Conservation (phyloP, 2,113 vertebrate genomes). For the Taxidea taxus region DNA sequence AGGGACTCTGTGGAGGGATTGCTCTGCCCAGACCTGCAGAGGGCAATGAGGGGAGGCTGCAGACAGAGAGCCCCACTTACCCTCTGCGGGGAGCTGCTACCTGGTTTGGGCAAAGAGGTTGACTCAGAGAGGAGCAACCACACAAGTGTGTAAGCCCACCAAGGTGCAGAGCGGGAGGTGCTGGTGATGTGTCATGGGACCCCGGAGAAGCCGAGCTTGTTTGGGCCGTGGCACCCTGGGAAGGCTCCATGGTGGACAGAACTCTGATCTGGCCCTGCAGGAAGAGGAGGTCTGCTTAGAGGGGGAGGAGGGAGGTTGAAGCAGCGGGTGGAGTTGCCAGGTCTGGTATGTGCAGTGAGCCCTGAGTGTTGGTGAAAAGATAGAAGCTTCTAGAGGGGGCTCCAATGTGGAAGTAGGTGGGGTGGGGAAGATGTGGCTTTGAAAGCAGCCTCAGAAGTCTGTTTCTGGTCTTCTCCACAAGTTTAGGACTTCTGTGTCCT, state of each 20-base stretch:
- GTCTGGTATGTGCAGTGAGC: not conserved
- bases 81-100: not conserved
- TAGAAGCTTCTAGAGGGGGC: not conserved
- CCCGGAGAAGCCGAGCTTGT: not conserved
- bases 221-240: not conserved
- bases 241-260: not conserved
- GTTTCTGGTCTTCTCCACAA: not conserved
- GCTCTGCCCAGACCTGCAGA: not conserved
- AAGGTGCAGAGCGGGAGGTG: not conserved
- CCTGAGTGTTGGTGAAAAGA: not conserved
- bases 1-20: not conserved
- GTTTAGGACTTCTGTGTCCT: not conserved
- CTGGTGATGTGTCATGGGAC: too few species aligned
- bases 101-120: not conserved
- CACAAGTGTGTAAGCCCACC: rapidly evolving
- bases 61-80: not conserved
- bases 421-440: not conserved
- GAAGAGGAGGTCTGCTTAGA: not conserved
- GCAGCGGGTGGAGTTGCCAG: not conserved
- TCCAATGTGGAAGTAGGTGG: not conserved
- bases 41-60: not conserved
- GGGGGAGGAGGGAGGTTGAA: not conserved
- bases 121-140: not conserved
- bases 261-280: not conserved
- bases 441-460: not conserved